Evolutionary conservation across 2,113 vertebrate species (phyloP).

Genomic region (Odocoileus virginianus): DNA sequence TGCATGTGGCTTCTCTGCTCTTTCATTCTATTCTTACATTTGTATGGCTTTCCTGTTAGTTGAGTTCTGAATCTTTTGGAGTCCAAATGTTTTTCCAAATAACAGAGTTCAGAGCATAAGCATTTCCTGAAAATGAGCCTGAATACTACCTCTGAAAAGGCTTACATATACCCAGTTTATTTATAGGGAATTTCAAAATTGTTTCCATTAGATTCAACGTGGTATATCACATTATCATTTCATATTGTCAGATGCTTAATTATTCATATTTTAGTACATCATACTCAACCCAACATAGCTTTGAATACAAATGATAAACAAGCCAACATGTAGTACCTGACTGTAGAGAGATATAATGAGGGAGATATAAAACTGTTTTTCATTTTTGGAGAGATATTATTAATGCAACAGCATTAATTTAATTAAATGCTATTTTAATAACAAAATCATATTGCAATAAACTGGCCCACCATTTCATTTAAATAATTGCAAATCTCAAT

Average conservation of each 20-base stretch:
- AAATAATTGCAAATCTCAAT: conserved; percentile 78
- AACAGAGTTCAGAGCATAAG: not conserved
- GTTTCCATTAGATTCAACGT: conserved; percentile 67
- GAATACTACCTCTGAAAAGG: not conserved
- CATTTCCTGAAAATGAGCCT: not conserved
- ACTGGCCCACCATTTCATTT: conserved; percentile 76
- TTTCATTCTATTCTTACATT: not conserved
- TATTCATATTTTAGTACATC: conserved; percentile 70
- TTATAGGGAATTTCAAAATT: conserved; percentile 62
- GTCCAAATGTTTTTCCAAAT: not conserved
- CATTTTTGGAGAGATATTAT: conserved; percentile 71
- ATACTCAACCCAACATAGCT: conserved; percentile 70
- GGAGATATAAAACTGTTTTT: conserved; percentile 65
- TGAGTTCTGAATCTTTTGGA: not conserved
- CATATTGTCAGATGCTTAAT: conserved; percentile 74
- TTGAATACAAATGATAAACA: conserved; percentile 69
- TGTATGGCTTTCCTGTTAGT: not conserved
- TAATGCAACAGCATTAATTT: conserved; percentile 77
- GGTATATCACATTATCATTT: conserved; percentile 71
- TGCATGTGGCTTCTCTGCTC: not conserved
- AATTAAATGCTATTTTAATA: conserved; percentile 80
- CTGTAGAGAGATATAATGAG: conserved; percentile 62
- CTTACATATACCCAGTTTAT: conserved; percentile 29
- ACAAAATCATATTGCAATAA: conserved; percentile 72
- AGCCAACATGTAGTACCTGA: conserved; percentile 44